These are phyloP conservation scores for Cotesia vestalis DNA, from an alignment of 1,140 invertebrate species.

Conservation along the genomic window DNA sequence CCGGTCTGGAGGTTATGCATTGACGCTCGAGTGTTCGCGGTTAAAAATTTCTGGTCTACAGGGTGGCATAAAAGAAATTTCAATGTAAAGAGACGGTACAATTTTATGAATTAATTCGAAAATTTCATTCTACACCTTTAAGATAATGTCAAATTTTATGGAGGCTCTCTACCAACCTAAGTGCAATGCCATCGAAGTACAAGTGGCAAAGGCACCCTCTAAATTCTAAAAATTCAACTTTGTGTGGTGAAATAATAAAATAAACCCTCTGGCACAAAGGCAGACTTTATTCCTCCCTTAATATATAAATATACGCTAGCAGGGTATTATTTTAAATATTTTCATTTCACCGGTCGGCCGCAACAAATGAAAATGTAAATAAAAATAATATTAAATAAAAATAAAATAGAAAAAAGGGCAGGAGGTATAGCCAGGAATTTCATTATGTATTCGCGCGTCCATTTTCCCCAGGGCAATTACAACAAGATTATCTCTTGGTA, in stretches of 20 bases:
- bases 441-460: conserved; percentile 17
- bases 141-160: no score
- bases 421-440: neutral
- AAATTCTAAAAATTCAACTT: neutral
- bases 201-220: neutral
- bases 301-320: conserved; percentile 1
- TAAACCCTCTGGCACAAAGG: conserved; percentile 12
- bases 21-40: neutral
- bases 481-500: conserved; percentile 15
- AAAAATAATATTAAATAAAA: neutral
- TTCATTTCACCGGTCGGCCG: no score
- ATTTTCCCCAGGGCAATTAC: conserved; percentile 15
- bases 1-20: neutral
- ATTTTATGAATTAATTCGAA: no score
- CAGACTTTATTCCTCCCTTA: neutral
- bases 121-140: no score
- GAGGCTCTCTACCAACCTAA: neutral
- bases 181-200: neutral
- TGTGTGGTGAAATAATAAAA: neutral
- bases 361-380: neutral
- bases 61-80: neutral
- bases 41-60: no score
- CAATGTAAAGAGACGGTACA: no score
- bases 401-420: neutral
- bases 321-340: neutral